Percentiles rank a stretch among this genome's conserved stretches.
Conservation (phyloP, 2,113 vertebrate species). For the Rhineura floridana region DNA sequence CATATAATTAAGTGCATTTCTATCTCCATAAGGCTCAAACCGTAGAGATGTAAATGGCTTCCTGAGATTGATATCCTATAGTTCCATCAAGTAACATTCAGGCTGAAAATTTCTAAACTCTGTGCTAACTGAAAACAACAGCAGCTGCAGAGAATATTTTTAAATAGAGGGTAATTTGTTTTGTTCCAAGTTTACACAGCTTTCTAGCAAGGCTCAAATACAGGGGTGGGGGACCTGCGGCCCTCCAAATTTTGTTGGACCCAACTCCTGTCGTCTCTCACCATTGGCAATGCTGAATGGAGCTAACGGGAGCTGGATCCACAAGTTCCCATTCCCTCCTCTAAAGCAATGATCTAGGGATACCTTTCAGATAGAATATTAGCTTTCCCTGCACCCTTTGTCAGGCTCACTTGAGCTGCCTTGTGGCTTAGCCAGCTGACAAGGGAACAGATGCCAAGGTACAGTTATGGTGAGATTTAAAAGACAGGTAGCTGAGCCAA, state of each 20-base stretch:
- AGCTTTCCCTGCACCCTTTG: neutral
- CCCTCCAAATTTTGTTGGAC: neutral
- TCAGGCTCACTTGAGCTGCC: neutral
- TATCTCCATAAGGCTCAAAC: neutral
- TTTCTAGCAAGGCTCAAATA: no score
- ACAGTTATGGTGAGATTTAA: neutral
- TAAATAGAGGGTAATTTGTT: neutral
- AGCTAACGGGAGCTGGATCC: neutral
- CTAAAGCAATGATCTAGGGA: no score
- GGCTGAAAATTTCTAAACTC: neutral
- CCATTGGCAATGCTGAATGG: neutral
- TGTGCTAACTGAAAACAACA: neutral
- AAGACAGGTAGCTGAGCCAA: neutral
- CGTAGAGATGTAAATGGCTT: neutral
- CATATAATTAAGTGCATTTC: neutral
- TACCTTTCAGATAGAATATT: neutral
- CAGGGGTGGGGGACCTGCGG: neutral
- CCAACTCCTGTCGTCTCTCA: no score
- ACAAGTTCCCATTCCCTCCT: neutral
- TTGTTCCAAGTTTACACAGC: neutral
- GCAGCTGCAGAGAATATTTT: neutral
- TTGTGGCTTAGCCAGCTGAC: neutral
- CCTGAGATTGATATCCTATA: neutral
- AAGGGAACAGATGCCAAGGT: neutral
- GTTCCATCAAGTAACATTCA: neutral